Evolutionary conservation across 1,140 invertebrate genomes (phyloP).

Genomic region (Sycophaga agraensis): DNA sequence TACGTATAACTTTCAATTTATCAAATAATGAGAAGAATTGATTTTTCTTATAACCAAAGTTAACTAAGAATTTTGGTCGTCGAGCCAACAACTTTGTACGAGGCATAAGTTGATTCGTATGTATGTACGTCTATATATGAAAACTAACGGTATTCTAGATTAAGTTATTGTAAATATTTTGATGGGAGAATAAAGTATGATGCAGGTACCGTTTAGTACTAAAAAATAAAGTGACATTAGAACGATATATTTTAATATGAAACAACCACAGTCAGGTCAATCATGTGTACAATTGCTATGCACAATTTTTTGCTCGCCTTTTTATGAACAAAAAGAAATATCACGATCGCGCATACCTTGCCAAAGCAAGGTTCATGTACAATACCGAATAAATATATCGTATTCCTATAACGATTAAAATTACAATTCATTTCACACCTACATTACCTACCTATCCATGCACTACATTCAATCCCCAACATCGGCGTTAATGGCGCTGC

Average conservation of each 20-base stretch:
- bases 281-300: slow-evolving; percentile 6
- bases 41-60: background rate
- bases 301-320: slow-evolving; percentile 20
- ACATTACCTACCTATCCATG: too few species aligned
- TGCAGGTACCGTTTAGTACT: slow-evolving; percentile 7
- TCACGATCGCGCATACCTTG: background rate
- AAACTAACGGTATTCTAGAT: slow-evolving; percentile 4
- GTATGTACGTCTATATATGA: slow-evolving; percentile 1
- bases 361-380: slow-evolving; percentile 8
- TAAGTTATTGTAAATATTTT: slow-evolving; percentile 25
- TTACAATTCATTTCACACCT: too few species aligned
- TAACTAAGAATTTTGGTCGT: background rate
- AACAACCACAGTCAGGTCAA: slow-evolving; percentile 20
- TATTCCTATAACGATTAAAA: slow-evolving; percentile 21
- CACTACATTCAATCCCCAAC: too few species aligned
- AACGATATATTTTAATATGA: slow-evolving; percentile 28
- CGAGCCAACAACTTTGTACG: slow-evolving; percentile 5
- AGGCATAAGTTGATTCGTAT: slow-evolving; percentile 5
- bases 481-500: too few species aligned
- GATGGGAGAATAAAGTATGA: background rate
- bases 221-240: background rate
- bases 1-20: too few species aligned
- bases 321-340: slow-evolving; percentile 7
- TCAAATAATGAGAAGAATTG: background rate
- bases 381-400: slow-evolving; percentile 28